Percentiles rank a stretch among this genome's conserved stretches.
phyloP scores from a whole-genome alignment of 2,797 vertebrate species.

The Catamblyrhynchus diadema region DNA sequence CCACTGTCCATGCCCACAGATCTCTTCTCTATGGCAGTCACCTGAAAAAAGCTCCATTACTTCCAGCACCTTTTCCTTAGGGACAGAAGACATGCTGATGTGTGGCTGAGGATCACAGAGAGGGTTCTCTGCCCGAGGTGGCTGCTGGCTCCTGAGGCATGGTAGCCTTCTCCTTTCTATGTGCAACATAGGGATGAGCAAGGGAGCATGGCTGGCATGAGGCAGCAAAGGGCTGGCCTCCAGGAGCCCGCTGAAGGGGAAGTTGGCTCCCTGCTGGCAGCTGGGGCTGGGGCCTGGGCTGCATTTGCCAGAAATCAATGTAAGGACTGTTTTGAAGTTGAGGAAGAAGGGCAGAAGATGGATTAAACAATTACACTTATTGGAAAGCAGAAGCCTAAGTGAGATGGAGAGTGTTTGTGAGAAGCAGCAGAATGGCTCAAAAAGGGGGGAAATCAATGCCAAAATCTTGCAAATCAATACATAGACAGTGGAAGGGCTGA shows the following conservation, averaged over 20 bases:
- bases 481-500: not conserved
- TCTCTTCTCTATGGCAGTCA: not conserved
- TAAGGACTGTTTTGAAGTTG: not conserved
- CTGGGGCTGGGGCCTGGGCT: not conserved
- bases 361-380: not conserved
- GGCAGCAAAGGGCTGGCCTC: not conserved
- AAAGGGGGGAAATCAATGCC: not conserved
- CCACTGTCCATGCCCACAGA: not conserved
- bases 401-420: not conserved
- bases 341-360: not conserved
- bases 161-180: not conserved
- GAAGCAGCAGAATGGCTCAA: not conserved
- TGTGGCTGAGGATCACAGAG: not conserved
- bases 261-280: not conserved
- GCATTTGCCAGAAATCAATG: not conserved
- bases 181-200: rapidly evolving
- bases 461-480: not conserved
- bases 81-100: not conserved
- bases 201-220: rapidly evolving
- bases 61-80: not conserved
- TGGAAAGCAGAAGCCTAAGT: not conserved
- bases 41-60: not conserved
- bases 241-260: not conserved
- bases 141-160: not conserved
- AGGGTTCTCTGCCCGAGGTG: rapidly evolving